These are phyloP conservation scores for Tromatobia lineatoria DNA, from an alignment of 2,888 invertebrate genomes.

Conservation along the genomic window DNA sequence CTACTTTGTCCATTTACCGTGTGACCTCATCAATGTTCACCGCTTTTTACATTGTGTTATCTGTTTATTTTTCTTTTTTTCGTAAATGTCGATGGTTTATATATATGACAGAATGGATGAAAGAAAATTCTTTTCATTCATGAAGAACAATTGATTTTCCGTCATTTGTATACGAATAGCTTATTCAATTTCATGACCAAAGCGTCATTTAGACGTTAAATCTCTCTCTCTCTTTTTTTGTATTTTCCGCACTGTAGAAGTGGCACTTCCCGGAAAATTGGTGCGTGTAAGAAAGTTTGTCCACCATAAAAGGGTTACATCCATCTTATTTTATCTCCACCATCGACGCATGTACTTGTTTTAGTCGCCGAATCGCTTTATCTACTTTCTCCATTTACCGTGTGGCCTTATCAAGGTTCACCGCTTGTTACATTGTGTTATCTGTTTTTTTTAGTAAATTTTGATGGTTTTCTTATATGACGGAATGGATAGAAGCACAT, in stretches of 20 bases:
- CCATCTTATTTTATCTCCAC: constrained; percentile 23
- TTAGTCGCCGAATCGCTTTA: not conserved
- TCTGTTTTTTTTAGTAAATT: not conserved
- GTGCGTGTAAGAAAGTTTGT: not conserved
- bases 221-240: constrained; percentile 38
- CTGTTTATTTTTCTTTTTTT: no score
- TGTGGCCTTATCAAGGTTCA: not conserved
- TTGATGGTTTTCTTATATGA: not conserved
- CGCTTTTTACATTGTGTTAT: not conserved
- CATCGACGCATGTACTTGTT: constrained; percentile 15
- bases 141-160: no score
- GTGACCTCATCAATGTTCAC: not conserved
- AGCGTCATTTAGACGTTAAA: not conserved
- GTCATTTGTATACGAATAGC: no score
- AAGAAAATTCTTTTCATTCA: no score
- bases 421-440: not conserved
- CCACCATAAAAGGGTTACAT: not conserved
- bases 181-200: not conserved
- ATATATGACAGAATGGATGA: not conserved
- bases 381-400: not conserved
- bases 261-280: not conserved
- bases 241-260: constrained; percentile 19
- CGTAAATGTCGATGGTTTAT: not conserved
- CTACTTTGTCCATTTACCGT: not conserved
- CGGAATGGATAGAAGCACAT: not conserved